Evolutionary conservation across 2,888 invertebrate genomes (phyloP).

Genomic region (Ophion obscuratus): DNA sequence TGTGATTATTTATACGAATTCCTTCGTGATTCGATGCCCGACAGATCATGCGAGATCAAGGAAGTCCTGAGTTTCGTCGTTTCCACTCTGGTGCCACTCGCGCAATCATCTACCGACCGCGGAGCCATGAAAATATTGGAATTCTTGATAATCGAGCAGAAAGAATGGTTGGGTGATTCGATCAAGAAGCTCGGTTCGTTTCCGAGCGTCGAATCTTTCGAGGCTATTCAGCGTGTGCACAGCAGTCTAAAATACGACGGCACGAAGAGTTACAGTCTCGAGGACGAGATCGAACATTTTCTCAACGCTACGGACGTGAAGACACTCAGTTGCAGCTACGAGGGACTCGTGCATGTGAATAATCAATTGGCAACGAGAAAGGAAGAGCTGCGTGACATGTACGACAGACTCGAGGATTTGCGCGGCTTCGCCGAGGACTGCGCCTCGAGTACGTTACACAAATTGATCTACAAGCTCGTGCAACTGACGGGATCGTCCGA

Average conservation of each 20-base stretch:
- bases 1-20: constrained; percentile 84
- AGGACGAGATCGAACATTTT: constrained; percentile 85
- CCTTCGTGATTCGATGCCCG: constrained; percentile 83
- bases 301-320: constrained; percentile 82
- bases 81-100: constrained; percentile 85
- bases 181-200: constrained; percentile 85
- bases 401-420: constrained; percentile 85
- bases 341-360: constrained; percentile 86
- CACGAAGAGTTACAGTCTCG: constrained; percentile 73
- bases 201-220: constrained; percentile 82
- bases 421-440: constrained; percentile 89
- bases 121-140: constrained; percentile 82
- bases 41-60: constrained; percentile 83
- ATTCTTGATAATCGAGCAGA: constrained; percentile 86
- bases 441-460: constrained; percentile 87
- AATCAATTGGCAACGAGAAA: constrained; percentile 86
- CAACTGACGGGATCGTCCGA: constrained; percentile 85
- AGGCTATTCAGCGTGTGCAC: constrained; percentile 79
- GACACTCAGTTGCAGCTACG: constrained; percentile 79
- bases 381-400: constrained; percentile 85
- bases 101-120: constrained; percentile 73
- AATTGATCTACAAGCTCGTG: constrained; percentile 86
- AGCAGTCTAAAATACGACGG: constrained; percentile 79
- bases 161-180: constrained; percentile 83
- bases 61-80: constrained; percentile 85